Conservation (phyloP, 1,140 invertebrate genomes). For the Stegodyphus dumicola region DNA sequence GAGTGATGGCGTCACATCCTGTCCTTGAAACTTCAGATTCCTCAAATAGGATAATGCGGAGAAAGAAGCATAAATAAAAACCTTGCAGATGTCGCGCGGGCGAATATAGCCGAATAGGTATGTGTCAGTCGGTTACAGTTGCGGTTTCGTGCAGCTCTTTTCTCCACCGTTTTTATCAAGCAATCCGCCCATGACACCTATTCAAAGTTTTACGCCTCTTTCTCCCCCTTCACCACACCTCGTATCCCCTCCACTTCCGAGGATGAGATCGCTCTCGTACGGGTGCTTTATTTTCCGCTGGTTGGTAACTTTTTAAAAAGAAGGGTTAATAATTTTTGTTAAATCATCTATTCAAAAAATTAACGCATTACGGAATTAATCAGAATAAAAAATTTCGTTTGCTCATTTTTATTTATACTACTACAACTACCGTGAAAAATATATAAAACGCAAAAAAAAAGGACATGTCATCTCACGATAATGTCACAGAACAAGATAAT, state of each 20-base stretch:
- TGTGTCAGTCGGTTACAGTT: neutral
- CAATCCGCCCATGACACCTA: neutral
- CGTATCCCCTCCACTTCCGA: too few species aligned
- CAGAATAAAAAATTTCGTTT: too few species aligned
- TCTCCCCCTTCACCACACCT: too few species aligned
- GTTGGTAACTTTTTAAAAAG: neutral
- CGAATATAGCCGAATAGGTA: neutral
- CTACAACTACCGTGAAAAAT: too few species aligned
- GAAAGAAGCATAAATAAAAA: too few species aligned
- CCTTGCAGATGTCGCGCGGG: too few species aligned
- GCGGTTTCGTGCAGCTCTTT: neutral
- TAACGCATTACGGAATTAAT: too few species aligned
- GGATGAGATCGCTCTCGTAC: neutral
- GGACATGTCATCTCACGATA: too few species aligned
- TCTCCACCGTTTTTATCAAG: neutral
- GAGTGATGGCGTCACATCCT: neutral
- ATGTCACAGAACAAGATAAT: too few species aligned
- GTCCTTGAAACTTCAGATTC: constrained; percentile 1
- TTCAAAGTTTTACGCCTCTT: neutral
- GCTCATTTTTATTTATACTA: too few species aligned
- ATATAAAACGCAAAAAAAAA: too few species aligned
- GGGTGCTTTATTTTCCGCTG: neutral
- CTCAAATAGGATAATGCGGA: neutral
- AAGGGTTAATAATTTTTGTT: neutral
- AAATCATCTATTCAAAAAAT: neutral